These are phyloP conservation scores for Himalopsyche tibetana DNA, from an alignment of 2,888 invertebrate genomes.

Conservation along the genomic window DNA sequence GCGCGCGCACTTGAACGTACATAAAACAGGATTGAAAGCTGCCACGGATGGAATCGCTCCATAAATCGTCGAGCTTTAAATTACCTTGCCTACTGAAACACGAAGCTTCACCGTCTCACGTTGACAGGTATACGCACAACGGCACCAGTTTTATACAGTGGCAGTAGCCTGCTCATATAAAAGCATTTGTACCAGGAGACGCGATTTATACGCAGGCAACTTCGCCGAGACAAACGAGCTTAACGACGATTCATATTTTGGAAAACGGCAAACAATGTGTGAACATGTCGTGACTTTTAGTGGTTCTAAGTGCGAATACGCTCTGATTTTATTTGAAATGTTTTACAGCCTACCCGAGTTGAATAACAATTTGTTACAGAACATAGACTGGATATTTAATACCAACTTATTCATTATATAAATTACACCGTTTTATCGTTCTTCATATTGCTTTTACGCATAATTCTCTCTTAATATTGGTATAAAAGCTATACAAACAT, in stretches of 20 bases:
- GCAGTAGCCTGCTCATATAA: constrained; percentile 15
- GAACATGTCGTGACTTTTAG: constrained; percentile 42
- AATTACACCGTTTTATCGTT: constrained; percentile 17
- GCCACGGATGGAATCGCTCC: constrained; percentile 52
- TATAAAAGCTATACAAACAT: neutral
- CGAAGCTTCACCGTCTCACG: neutral
- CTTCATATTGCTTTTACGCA: constrained; percentile 14
- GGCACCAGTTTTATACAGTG: constrained; percentile 20
- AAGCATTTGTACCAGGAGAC: constrained; percentile 31
- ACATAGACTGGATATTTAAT: constrained; percentile 20
- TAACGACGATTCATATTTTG: constrained; percentile 43
- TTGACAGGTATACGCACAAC: constrained; percentile 32
- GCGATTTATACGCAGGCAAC: constrained; percentile 42
- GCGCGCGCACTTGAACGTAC: constrained; percentile 21
- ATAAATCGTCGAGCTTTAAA: constrained; percentile 60
- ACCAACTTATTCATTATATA: constrained; percentile 42
- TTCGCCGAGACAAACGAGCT: constrained; percentile 27
- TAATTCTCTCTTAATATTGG: constrained; percentile 9
- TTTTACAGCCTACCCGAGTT: constrained; percentile 35
- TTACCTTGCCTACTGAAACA: constrained; percentile 51
- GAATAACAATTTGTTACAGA: constrained; percentile 43
- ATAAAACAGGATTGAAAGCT: constrained; percentile 57
- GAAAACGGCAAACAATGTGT: constrained; percentile 42
- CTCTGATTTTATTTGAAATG: constrained; percentile 30
- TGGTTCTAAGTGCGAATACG: constrained; percentile 42